Percentiles rank a stretch among this genome's conserved stretches.
phyloP scores from a whole-genome alignment of 2,888 invertebrate species.

The Tipula unca region DNA sequence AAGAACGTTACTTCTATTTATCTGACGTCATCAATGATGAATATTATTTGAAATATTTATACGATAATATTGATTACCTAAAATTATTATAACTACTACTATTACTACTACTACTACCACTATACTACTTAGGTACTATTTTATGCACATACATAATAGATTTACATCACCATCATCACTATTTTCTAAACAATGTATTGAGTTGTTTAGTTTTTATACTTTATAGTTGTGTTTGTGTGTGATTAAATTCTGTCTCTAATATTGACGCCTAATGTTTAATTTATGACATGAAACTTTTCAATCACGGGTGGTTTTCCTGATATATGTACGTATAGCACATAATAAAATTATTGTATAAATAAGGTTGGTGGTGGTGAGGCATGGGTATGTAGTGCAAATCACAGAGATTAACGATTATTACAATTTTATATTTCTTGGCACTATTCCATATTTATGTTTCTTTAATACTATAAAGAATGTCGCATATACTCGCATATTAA shows the following conservation, averaged over 20 bases:
- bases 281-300: not conserved
- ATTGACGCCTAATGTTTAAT: not conserved
- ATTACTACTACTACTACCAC: not conserved
- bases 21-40: not conserved
- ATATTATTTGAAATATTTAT: not conserved
- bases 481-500: not conserved
- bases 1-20: not conserved
- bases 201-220: too few relatives aligned
- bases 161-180: not conserved
- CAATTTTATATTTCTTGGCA: not conserved
- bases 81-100: not conserved
- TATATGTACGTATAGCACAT: not conserved
- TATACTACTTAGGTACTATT: too few relatives aligned
- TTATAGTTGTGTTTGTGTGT: not conserved
- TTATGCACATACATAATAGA: too few relatives aligned
- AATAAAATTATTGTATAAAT: too few relatives aligned
- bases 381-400: not conserved
- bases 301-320: not conserved
- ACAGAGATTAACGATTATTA: not conserved
- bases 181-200: not conserved
- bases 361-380: not conserved
- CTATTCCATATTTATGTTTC: not conserved
- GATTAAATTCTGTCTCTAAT: not conserved
- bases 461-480: not conserved
- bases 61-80: slow-evolving; percentile 14